Evolutionary conservation across 2,888 invertebrate species (phyloP).

Genomic region (Pristionchus entomophagus): DNA sequence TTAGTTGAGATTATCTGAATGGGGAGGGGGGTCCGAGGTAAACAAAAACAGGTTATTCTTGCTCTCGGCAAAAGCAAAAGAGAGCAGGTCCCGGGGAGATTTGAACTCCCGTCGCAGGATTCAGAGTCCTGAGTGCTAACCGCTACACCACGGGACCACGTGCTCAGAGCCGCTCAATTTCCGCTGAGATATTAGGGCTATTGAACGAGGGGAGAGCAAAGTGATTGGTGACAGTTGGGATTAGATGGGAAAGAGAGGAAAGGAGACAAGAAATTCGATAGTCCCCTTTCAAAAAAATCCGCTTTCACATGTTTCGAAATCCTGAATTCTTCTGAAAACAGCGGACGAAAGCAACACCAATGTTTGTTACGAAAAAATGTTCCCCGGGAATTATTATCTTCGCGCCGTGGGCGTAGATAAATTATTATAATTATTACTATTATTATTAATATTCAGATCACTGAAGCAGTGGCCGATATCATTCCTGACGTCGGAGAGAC

Average conservation of each 20-base stretch:
- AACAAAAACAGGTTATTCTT: no score
- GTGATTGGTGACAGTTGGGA: background rate
- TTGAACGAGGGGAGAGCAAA: background rate
- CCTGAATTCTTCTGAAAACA: no score
- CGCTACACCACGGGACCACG: constrained; percentile 57
- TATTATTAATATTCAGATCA: constrained; percentile 11
- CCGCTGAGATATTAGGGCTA: background rate
- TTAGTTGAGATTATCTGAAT: no score
- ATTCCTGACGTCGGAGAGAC: constrained; percentile 14
- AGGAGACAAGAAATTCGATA: background rate
- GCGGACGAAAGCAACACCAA: no score
- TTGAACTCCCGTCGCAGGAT: constrained; percentile 58
- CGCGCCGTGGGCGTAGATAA: no score
- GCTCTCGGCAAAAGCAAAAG: no score
- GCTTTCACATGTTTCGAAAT: no score
- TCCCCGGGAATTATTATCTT: no score
- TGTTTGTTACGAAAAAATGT: no score
- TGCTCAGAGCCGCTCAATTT: background rate
- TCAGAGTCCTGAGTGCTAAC: constrained; percentile 62
- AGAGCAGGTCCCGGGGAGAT: constrained; percentile 39
- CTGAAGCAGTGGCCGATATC: constrained; percentile 8
- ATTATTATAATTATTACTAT: no score
- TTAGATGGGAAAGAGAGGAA: background rate
- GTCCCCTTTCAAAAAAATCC: no score
- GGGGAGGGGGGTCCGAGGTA: no score